phyloP scores from a whole-genome alignment of 2,888 invertebrate species.

The Troides aeacus region DNA sequence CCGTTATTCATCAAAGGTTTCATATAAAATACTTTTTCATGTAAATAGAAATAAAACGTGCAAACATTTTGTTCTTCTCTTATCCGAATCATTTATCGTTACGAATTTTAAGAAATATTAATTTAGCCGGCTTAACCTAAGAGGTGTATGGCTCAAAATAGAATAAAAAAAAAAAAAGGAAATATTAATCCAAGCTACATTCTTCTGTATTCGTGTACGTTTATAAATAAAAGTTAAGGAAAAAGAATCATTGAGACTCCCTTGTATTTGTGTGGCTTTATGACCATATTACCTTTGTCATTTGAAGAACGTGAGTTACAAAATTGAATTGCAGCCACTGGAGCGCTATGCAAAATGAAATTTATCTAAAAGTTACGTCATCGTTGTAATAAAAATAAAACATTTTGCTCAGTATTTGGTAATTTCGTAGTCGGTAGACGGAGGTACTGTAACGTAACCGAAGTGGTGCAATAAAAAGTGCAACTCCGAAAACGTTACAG shows the following conservation, averaged over 20 bases:
- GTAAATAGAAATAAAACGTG: too few species aligned
- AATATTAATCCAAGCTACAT: too few species aligned
- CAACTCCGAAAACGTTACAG: conserved; percentile 18
- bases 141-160: too few species aligned
- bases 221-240: too few species aligned
- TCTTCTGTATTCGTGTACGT: too few species aligned
- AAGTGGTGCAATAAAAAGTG: conserved; percentile 24
- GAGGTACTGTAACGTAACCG: conserved; percentile 14
- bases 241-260: conserved; percentile 1
- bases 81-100: too few species aligned
- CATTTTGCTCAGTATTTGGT: background rate
- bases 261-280: background rate
- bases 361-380: background rate
- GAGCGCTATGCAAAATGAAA: background rate
- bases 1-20: too few species aligned
- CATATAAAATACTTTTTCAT: too few species aligned
- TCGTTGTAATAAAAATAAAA: background rate
- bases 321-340: background rate
- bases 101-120: too few species aligned
- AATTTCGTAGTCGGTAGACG: conserved; percentile 8
- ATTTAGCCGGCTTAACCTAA: too few species aligned
- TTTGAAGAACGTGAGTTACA: background rate
- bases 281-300: background rate
- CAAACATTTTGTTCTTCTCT: too few species aligned
- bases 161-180: too few species aligned